phyloP scores from a whole-genome alignment of 2,113 vertebrate species.

The Myotis brandtii region DNA sequence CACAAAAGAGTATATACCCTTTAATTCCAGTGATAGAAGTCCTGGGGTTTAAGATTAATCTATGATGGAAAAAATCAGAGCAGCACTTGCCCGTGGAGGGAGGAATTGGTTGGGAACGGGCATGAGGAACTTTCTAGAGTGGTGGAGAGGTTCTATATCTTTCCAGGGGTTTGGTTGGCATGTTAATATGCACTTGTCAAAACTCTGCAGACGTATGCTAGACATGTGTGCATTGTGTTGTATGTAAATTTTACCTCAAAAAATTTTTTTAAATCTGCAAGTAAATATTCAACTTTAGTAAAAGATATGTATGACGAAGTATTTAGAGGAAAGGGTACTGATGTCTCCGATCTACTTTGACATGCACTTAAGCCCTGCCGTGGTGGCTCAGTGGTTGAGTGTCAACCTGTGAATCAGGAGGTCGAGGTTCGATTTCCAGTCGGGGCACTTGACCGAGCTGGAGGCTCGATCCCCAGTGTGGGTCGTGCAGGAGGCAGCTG shows the following conservation, averaged over 20 bases:
- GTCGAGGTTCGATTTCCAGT: too few species aligned
- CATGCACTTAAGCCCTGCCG: neutral
- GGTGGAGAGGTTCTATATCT: neutral
- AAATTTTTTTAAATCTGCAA: too few species aligned
- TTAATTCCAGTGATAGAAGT: neutral
- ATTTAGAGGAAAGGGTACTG: neutral
- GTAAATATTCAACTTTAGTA: neutral
- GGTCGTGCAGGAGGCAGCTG: too few species aligned
- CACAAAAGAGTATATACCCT: neutral
- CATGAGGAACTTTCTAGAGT: neutral
- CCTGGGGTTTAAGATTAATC: neutral
- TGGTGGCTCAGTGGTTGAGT: too few species aligned
- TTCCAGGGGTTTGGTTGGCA: neutral
- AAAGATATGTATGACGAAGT: neutral
- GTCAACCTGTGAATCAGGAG: too few species aligned
- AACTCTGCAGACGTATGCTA: neutral
- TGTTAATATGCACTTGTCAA: neutral
- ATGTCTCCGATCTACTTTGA: neutral
- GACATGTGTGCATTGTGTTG: neutral
- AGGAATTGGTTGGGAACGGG: neutral
- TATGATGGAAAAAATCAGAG: neutral
- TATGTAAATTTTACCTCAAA: slow-evolving; percentile 4
- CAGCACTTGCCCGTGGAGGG: neutral
- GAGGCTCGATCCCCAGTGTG: too few species aligned
- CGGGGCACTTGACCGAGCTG: too few species aligned